These are phyloP conservation scores for Napeogenes sylphis DNA, from an alignment of 2,888 invertebrate species.

Conservation along the genomic window DNA sequence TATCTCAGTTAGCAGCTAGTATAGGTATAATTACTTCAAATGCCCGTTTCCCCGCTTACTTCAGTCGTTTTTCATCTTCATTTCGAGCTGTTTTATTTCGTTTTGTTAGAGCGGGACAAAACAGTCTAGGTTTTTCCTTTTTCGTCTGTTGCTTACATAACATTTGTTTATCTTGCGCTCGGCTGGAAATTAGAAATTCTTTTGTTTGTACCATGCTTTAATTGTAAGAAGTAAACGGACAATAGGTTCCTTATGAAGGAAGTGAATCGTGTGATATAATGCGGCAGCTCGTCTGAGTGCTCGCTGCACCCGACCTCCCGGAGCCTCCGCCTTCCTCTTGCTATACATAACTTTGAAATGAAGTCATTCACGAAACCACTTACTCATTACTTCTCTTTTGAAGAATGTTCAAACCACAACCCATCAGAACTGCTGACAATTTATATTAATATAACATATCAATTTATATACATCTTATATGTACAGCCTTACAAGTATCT, in stretches of 20 bases:
- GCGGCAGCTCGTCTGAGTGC: conserved; percentile 16
- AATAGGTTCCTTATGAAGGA: conserved; percentile 39
- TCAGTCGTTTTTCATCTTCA: conserved; percentile 18
- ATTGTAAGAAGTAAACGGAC: conserved; percentile 62
- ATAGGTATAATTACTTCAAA: too few species aligned
- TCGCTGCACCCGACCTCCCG: conserved; percentile 7
- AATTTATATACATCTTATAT: too few species aligned
- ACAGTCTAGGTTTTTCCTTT: conserved; percentile 53
- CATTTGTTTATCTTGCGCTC: conserved; percentile 64
- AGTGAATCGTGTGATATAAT: conserved; percentile 30
- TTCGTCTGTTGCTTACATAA: conserved; percentile 56
- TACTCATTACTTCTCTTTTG: conserved; percentile 1
- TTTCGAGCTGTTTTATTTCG: conserved; percentile 30
- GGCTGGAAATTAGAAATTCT: conserved; percentile 69
- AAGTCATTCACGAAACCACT: conserved; percentile 3
- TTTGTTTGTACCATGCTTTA: conserved; percentile 63
- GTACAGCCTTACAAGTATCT: too few species aligned
- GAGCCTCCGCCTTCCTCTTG: conserved; percentile 2
- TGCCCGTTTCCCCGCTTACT: conserved; percentile 3
- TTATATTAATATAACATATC: too few species aligned
- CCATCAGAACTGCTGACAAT: not conserved
- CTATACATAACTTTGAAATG: conserved; percentile 9
- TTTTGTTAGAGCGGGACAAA: conserved; percentile 49
- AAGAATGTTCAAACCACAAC: conserved; percentile 2
- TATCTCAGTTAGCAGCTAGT: too few species aligned